Evolutionary conservation across 2,113 vertebrate species (phyloP).

Genomic region (Oreochromis niloticus): DNA sequence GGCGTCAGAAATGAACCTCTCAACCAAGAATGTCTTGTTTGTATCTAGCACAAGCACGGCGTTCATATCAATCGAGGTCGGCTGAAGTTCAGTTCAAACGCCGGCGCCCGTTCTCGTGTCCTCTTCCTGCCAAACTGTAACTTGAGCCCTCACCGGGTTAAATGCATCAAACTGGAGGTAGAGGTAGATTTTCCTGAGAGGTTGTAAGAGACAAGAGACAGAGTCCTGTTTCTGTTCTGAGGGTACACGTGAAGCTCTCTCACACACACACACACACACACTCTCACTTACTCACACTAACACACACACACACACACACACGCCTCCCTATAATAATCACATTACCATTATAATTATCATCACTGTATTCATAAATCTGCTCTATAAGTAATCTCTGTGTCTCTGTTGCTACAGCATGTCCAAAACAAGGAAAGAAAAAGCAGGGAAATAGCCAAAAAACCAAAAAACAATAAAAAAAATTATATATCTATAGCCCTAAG

Average conservation of each 20-base stretch:
- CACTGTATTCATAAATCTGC: constrained; percentile 37
- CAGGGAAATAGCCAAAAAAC: background rate
- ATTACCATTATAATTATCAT: constrained; percentile 29
- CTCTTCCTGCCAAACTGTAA: constrained; percentile 48
- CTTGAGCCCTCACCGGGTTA: constrained; percentile 56
- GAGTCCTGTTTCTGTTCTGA: constrained; percentile 50
- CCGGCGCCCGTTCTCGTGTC: background rate
- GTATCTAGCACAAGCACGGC: background rate
- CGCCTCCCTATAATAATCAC: constrained; percentile 48
- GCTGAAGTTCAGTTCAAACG: background rate
- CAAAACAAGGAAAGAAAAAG: constrained; percentile 23
- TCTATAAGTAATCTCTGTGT: constrained; percentile 58
- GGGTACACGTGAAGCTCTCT: constrained; percentile 20
- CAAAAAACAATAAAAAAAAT: constrained; percentile 44
- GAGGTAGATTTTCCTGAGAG: constrained; percentile 79
- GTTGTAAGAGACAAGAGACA: constrained; percentile 49
- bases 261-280: background rate
- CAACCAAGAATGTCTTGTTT: background rate
- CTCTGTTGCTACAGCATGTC: constrained; percentile 40
- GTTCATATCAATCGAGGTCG: background rate
- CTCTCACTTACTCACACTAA: background rate
- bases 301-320: background rate
- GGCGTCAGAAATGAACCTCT: constrained; percentile 15
- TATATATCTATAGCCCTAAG: constrained; percentile 56
- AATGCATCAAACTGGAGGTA: constrained; percentile 73